These are phyloP conservation scores for Mesoclemmys tuberculata DNA, from an alignment of 2,113 vertebrate species.

Conservation along the genomic window DNA sequence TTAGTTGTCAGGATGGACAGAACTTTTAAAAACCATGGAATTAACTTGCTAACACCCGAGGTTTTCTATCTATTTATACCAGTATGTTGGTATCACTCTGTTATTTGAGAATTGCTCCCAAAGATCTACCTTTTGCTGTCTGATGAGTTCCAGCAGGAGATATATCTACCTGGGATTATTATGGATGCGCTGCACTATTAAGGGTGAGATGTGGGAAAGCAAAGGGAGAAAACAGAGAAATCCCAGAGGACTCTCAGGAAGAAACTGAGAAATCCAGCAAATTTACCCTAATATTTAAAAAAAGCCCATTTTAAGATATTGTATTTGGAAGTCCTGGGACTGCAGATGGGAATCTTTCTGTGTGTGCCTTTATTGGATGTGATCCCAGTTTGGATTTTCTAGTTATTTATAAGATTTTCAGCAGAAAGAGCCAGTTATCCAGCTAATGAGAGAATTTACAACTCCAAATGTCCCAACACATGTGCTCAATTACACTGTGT, in stretches of 20 bases:
- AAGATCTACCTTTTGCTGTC: background rate
- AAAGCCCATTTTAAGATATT: background rate
- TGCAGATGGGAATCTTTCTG: background rate
- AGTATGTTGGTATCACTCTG: accelerated
- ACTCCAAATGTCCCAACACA: background rate
- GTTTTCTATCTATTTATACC: background rate
- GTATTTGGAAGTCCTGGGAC: accelerated
- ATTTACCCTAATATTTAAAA: background rate
- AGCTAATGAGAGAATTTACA: background rate
- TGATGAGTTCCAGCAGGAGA: background rate
- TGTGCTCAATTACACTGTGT: constrained; percentile 22
- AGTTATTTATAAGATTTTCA: constrained; percentile 21
- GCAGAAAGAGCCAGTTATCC: background rate
- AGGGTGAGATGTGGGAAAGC: background rate
- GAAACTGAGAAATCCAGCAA: background rate
- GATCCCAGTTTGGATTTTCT: background rate
- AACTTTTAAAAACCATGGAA: background rate
- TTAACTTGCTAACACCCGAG: background rate
- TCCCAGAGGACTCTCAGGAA: background rate
- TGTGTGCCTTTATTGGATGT: background rate
- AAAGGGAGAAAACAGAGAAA: background rate
- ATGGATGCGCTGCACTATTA: background rate
- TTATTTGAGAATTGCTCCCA: background rate
- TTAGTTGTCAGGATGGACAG: background rate
- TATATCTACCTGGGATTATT: background rate